Evolutionary conservation across 2,888 invertebrate genomes (phyloP).

Genomic region (Crossocerus cetratus): DNA sequence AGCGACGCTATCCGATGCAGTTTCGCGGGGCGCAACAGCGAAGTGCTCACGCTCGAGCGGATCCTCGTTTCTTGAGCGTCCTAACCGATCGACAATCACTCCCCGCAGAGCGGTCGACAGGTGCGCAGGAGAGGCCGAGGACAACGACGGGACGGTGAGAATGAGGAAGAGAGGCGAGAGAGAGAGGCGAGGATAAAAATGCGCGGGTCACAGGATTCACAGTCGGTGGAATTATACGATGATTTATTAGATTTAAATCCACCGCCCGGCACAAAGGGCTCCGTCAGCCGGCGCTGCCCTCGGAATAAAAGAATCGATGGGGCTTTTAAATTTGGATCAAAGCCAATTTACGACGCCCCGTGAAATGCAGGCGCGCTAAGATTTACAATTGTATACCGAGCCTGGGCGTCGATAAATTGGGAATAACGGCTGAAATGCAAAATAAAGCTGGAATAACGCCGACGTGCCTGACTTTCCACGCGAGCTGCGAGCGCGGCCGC

Average conservation of each 20-base stretch:
- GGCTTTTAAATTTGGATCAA: constrained; percentile 45
- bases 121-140: background rate
- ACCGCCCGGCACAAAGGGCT: constrained; percentile 27
- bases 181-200: background rate
- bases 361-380: constrained; percentile 28
- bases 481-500: background rate
- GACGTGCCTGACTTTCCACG: too few relatives aligned
- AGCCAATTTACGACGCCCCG: constrained; percentile 38
- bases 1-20: constrained; percentile 2
- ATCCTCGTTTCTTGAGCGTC: background rate
- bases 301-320: constrained; percentile 49
- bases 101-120: constrained; percentile 3
- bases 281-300: background rate
- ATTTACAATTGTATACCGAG: constrained; percentile 36
- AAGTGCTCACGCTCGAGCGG: constrained; percentile 4
- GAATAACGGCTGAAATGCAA: constrained; percentile 6
- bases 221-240: constrained; percentile 19
- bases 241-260: constrained; percentile 33
- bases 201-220: background rate
- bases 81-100: background rate
- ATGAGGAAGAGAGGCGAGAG: background rate
- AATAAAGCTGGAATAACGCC: constrained; percentile 23
- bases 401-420: constrained; percentile 27
- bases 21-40: constrained; percentile 1
- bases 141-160: background rate